Evolutionary conservation across 2,797 vertebrate species (phyloP).

Genomic region (Scarus forsteni): DNA sequence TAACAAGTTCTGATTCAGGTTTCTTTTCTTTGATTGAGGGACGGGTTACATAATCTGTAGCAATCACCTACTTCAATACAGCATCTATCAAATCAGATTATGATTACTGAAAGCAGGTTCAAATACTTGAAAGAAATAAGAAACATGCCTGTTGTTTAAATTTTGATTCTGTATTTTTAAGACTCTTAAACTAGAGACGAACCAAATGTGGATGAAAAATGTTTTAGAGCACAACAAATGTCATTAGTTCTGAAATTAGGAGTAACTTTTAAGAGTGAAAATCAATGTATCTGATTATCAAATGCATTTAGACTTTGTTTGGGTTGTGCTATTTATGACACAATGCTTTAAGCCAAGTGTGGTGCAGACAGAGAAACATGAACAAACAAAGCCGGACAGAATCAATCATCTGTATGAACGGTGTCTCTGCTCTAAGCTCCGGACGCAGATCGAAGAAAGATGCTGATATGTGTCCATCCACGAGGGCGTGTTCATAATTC

Average conservation of each 20-base stretch:
- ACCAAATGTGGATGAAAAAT: no score
- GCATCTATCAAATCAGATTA: no score
- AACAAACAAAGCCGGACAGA: constrained; percentile 45
- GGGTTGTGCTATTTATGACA: constrained; percentile 9
- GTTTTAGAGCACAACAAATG: no score
- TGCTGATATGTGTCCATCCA: constrained; percentile 20
- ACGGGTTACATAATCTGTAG: no score
- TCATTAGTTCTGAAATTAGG: not conserved
- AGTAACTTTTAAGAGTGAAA: not conserved
- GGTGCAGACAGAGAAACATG: constrained; percentile 39
- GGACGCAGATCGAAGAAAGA: constrained; percentile 35
- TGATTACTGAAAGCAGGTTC: no score
- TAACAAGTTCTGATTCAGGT: no score
- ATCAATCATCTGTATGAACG: constrained; percentile 55
- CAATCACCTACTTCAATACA: no score
- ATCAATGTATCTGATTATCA: not conserved
- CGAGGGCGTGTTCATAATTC: constrained; percentile 35
- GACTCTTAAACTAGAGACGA: no score
- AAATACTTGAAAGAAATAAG: no score
- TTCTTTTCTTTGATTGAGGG: no score
- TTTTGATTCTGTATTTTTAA: no score
- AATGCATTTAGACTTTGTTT: not conserved
- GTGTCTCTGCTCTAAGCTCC: constrained; percentile 31
- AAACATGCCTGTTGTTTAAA: no score
- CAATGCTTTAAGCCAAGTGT: constrained; percentile 27